Conservation (phyloP, 2,113 vertebrate species). For the Aptenodytes patagonicus region DNA sequence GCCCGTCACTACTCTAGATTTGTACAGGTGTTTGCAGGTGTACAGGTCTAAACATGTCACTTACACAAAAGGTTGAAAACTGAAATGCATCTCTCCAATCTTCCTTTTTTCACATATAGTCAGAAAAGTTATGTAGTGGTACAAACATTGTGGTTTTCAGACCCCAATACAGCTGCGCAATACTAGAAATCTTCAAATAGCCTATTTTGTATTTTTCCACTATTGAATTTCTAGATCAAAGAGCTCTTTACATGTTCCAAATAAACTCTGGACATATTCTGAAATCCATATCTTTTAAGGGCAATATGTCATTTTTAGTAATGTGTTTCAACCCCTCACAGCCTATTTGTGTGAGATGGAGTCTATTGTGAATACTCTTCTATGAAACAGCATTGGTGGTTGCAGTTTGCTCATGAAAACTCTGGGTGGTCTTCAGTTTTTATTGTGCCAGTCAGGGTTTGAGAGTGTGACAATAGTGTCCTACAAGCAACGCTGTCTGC, state of each 20-base stretch:
- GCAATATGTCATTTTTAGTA: not conserved
- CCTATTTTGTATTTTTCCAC: not conserved
- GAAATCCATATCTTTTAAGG: not conserved
- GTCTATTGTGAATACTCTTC: not conserved
- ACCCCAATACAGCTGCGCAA: not conserved
- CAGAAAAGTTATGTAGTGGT: not conserved
- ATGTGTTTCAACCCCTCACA: rapidly evolving
- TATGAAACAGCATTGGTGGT: not conserved
- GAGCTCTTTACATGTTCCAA: not conserved
- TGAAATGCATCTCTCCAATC: not conserved
- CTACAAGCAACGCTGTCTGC: rapidly evolving
- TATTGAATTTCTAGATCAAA: not conserved
- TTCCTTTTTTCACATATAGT: not conserved
- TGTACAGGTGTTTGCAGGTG: not conserved
- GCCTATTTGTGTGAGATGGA: not conserved
- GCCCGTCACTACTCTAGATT: not conserved
- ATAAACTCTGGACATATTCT: not conserved
- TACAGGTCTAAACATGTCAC: not conserved
- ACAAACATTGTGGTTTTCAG: rapidly evolving
- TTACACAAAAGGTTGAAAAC: not conserved
- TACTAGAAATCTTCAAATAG: not conserved
- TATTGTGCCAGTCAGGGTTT: not conserved
- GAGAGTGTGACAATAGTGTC: not conserved
- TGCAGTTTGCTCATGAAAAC: not conserved
- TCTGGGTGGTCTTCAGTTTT: slow-evolving; percentile 13